phyloP scores from a whole-genome alignment of 1,140 invertebrate genomes.

The Eurosta solidaginis region DNA sequence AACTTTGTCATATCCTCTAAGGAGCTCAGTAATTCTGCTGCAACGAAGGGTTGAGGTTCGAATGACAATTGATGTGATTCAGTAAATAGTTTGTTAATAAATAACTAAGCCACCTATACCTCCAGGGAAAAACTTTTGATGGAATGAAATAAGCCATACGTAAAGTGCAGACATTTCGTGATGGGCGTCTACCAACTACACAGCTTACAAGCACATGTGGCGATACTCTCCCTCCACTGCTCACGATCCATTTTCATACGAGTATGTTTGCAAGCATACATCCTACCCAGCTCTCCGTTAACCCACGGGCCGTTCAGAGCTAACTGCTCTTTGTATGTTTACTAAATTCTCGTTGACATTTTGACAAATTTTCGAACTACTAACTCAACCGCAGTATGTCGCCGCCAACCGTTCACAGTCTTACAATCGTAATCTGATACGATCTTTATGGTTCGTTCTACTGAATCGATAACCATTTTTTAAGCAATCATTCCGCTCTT shows the following conservation, averaged over 20 bases:
- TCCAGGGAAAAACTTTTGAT: too few species aligned
- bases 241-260: neutral
- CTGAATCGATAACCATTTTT: constrained; percentile 19
- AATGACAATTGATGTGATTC: too few species aligned
- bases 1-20: too few species aligned
- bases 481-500: neutral
- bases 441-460: constrained; percentile 34
- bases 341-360: constrained; percentile 56
- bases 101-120: too few species aligned
- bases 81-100: too few species aligned
- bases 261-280: neutral
- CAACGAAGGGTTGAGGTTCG: too few species aligned
- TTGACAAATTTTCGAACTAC: constrained; percentile 58
- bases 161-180: too few species aligned
- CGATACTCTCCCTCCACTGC: neutral
- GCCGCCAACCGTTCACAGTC: constrained; percentile 23
- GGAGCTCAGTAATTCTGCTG: too few species aligned
- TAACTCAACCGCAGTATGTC: constrained; percentile 38
- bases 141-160: too few species aligned
- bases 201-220: neutral
- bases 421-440: constrained; percentile 43
- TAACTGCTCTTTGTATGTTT: constrained; percentile 31
- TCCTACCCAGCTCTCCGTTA: neutral
- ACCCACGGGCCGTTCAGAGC: neutral
- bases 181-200: neutral